Base-by-base conservation (phyloP, 1,140 invertebrate genomes). In the Ceratosolen solmsi region DNA sequence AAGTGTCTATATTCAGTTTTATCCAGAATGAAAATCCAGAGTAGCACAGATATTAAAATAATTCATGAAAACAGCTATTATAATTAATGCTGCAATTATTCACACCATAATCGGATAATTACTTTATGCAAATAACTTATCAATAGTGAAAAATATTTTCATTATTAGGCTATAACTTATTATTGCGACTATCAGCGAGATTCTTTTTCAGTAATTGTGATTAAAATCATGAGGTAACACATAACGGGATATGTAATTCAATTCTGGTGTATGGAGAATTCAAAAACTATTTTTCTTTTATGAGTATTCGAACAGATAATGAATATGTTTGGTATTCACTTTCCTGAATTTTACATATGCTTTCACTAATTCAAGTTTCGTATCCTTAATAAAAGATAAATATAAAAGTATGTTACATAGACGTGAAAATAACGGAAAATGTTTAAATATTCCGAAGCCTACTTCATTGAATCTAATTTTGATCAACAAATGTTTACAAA, bases 211-310 rank as follows among this genome's bases (percentile, higher is more conserved):
- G 30, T 27, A 17, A 0, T n/a, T 36, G 1, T 79, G 65, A 79
- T 79, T 79, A 72, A 79, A 71, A 70, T 79, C 51, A 22, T 68
- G 27, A 79, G 25, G 65, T 30, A 46, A 7, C 49, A 33, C 54
- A 27, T 80, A 60, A 73, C 70, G 70, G 71, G 68, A 79, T 33
- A 11, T 49, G 65, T 79, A 79, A 79, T 79, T 79, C 65, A 70
- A 79, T 79, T 79, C 51, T 38, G 49, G 56, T 36, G 51, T 54
- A 54, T 22, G 20, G 51, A 54, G 41, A 54, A 54, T 54, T 54
- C 51, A 22, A 54, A 54, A 22, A 11, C 9, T 5, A 5, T 54
- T 54, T 54, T 22, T 15, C 5, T 54, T 54, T 54, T 22, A 54
- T 15, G 9, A 54, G 41, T 13, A 13, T 13, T 13, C 41, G n/a